Percentiles rank a stretch among this genome's conserved stretches.
phyloP scores from a whole-genome alignment of 2,888 invertebrate genomes.

The Cataglyphis altisquamis region DNA sequence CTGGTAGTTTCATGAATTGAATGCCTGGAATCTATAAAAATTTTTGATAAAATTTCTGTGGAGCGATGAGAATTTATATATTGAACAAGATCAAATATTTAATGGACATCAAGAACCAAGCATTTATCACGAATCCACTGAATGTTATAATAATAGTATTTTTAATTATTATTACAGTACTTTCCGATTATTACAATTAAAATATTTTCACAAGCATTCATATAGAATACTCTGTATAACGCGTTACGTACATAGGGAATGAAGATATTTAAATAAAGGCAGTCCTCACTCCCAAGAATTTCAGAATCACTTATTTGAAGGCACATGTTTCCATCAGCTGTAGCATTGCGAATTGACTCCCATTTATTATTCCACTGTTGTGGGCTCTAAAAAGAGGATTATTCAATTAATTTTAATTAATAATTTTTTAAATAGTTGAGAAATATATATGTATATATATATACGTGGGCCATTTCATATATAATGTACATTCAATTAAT shows the following conservation, averaged over 20 bases:
- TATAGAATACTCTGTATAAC: background rate
- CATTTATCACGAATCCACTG: background rate
- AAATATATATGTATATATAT: too few relatives aligned
- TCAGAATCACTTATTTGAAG: constrained; percentile 64
- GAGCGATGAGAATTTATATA: background rate
- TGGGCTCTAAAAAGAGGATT: constrained; percentile 58
- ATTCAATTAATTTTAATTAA: background rate
- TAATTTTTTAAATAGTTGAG: background rate
- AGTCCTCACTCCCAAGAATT: constrained; percentile 79
- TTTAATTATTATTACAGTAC: background rate
- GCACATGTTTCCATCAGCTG: constrained; percentile 75
- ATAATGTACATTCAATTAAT: too few relatives aligned
- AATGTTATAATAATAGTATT: background rate
- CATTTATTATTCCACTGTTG: constrained; percentile 77
- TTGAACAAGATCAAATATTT: constrained; percentile 2
- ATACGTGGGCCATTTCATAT: too few relatives aligned
- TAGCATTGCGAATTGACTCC: constrained; percentile 68
- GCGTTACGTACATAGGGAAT: constrained; percentile 77
- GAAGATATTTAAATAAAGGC: constrained; percentile 82
- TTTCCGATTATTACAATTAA: background rate
- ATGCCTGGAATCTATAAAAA: constrained; percentile 63
- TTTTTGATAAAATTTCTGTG: background rate
- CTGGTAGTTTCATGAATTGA: constrained; percentile 69
- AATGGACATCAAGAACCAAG: background rate
- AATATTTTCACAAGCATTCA: background rate